Evolutionary conservation across 92 coral and sea anemone species (phyloP).

Genomic region (Virgularia gustaviana): DNA sequence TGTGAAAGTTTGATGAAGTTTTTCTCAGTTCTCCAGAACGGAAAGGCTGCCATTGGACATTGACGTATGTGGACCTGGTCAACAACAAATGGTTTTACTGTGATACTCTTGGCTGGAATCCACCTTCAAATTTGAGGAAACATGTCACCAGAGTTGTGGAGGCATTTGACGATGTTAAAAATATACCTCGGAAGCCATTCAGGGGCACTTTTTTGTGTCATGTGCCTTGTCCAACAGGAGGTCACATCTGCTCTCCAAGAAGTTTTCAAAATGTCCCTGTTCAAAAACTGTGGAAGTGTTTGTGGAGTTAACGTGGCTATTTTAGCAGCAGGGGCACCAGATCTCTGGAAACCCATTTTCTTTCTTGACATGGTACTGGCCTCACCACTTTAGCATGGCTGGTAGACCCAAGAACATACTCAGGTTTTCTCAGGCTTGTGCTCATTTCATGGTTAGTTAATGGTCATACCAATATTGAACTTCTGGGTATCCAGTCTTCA

Average conservation of each 20-base stretch:
- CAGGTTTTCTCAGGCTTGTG: conserved; percentile 30
- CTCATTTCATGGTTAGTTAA: conserved; percentile 39
- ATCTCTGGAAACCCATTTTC: conserved; percentile 48
- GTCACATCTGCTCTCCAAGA: conserved; percentile 17
- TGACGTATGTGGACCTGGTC: conserved; percentile 47
- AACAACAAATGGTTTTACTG: conserved; percentile 50
- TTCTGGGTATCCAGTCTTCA: too few relatives aligned
- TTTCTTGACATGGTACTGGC: background rate
- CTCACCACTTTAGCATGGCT: conserved; percentile 40
- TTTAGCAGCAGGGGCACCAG: conserved; percentile 40
- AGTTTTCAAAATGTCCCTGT: conserved; percentile 47
- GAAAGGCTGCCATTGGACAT: conserved; percentile 58
- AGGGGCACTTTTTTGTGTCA: background rate
- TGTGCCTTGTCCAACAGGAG: background rate
- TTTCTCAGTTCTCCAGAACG: conserved; percentile 37
- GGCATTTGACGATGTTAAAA: conserved; percentile 2
- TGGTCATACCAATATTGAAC: conserved; percentile 14
- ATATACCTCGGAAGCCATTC: conserved; percentile 18
- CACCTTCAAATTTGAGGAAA: conserved; percentile 33
- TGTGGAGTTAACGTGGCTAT: conserved; percentile 51
- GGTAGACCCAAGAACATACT: conserved; percentile 19
- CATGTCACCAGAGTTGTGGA: conserved; percentile 21
- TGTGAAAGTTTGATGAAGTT: conserved; percentile 35
- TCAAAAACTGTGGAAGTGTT: conserved; percentile 54
- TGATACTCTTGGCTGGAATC: conserved; percentile 50